A percentile compares a stretch with the other conserved stretches of the same genome.
phyloP scores from a whole-genome alignment of 2,797 vertebrate genomes.

The Vespertilio murinus region DNA sequence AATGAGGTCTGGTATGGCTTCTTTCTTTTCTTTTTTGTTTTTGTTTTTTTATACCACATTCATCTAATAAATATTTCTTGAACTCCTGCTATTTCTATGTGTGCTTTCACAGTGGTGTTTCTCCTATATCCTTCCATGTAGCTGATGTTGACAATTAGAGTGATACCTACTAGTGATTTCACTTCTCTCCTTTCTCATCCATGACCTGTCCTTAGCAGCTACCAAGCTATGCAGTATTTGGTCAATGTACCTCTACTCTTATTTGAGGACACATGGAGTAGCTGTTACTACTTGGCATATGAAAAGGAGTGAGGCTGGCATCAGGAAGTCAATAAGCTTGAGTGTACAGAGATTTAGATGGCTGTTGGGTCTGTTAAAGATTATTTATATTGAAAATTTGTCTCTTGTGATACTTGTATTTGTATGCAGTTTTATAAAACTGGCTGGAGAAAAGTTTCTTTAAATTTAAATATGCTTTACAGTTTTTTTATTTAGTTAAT shows the following conservation, averaged over 20 bases:
- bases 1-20: neutral
- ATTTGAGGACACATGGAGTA: neutral
- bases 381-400: neutral
- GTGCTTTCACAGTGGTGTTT: neutral
- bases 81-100: neutral
- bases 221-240: neutral
- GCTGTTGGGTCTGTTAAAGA: neutral
- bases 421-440: conserved; percentile 37
- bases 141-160: neutral
- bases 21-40: conserved; percentile 28
- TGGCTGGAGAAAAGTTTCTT: conserved; percentile 2
- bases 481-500: conserved; percentile 26
- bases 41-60: neutral
- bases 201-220: neutral
- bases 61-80: neutral
- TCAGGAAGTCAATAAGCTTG: conserved; percentile 62
- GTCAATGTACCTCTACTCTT: neutral
- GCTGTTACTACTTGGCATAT: neutral
- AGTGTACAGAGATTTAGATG: conserved; percentile 19
- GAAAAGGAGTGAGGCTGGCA: conserved; percentile 58
- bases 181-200: conserved; percentile 10
- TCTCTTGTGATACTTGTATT: neutral
- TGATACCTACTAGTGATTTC: neutral
- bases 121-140: neutral
- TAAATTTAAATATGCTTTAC: conserved; percentile 24